A percentile compares a stretch with the other conserved stretches of the same genome.
phyloP scores from a whole-genome alignment of 2,113 vertebrate genomes.

The Gambusia holbrooki region DNA sequence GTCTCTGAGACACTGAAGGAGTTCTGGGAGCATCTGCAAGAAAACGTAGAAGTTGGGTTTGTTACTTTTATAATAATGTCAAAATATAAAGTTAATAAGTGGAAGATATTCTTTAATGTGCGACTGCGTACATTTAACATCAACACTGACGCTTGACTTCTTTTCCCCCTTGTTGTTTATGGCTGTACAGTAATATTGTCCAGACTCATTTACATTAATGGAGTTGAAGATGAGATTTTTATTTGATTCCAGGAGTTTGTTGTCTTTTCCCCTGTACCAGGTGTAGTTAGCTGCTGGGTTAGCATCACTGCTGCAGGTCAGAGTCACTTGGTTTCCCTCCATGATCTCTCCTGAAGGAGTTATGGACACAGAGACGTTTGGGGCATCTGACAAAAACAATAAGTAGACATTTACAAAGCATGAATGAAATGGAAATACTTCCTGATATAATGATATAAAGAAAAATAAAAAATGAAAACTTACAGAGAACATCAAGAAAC shows the following conservation, averaged over 20 bases:
- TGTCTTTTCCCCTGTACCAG: too few species aligned
- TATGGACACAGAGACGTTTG: conserved; percentile 2
- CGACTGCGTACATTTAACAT: too few species aligned
- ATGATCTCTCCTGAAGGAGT: not conserved
- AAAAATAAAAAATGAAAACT: not conserved
- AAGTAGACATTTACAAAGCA: rapidly evolving
- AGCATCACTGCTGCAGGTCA: not conserved
- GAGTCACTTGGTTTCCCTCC: not conserved
- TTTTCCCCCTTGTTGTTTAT: too few species aligned
- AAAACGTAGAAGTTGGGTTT: too few species aligned
- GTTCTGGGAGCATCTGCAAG: not conserved
- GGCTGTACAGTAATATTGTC: too few species aligned
- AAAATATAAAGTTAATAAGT: not conserved
- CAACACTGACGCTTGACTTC: too few species aligned
- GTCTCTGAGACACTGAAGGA: not conserved
- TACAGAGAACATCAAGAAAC: conserved; percentile 3
- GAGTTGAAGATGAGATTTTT: too few species aligned
- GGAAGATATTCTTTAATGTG: not conserved
- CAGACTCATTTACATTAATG: too few species aligned
- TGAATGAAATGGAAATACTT: not conserved
- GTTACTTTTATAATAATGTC: not conserved
- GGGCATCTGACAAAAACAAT: conserved; percentile 16
- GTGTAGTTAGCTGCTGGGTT: conserved; percentile 14
- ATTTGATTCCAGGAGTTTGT: too few species aligned
- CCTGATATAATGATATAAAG: too few species aligned